Base-by-base conservation (phyloP, 1,140 invertebrate genomes). In the Xylocopa sonorina region DNA sequence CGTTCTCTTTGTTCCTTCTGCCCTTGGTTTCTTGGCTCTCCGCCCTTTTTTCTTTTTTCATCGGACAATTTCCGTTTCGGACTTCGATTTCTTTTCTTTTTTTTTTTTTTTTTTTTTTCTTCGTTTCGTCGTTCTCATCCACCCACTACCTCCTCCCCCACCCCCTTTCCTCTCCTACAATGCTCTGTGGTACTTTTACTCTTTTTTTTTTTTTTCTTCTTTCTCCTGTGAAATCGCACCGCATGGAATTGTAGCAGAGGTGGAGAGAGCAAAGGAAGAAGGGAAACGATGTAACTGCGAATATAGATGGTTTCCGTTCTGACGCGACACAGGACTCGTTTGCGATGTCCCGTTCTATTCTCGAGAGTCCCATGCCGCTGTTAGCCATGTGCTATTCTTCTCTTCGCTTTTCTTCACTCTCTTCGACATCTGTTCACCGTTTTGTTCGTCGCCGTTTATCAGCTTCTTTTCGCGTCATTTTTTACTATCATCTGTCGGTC, bases 1-100 rank as follows among this genome's bases (percentile, higher is more conserved):
- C 64, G 55, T 60, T 83, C 18, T 73, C 38, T 76, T 81, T 58
- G 71, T 68, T 68, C 58, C 77, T 38, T 74, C 14, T 41, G 4
- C 55, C n/a, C 46, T 55, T 55, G n/a, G 68, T 60, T 74, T 48
- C 53, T 63, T 55, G 48, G 57, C 51, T 72, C 48, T 68, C 18
- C 24, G 50, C 34, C 62, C 32, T 75, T 3, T 66, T 24, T 27
- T 18, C 38, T 41, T 74, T 24, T 16, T 16, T 27, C 38, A 5
- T 16, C 34, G 14, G 18, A 63, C 12, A 41, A 2, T 41, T 41
- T 38, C 12, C 3, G 3, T 10, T n/a, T 48, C 32, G 3, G 18
- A n/a, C n/a, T n/a, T n/a, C n/a, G n/a, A n/a, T n/a, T n/a, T n/a
- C n/a, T n/a, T n/a, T n/a, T n/a, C n/a, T n/a, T n/a, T n/a, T n/a